These are phyloP conservation scores for Bothrops jararaca DNA, from an alignment of 2,113 vertebrate species.

Conservation along the genomic window DNA sequence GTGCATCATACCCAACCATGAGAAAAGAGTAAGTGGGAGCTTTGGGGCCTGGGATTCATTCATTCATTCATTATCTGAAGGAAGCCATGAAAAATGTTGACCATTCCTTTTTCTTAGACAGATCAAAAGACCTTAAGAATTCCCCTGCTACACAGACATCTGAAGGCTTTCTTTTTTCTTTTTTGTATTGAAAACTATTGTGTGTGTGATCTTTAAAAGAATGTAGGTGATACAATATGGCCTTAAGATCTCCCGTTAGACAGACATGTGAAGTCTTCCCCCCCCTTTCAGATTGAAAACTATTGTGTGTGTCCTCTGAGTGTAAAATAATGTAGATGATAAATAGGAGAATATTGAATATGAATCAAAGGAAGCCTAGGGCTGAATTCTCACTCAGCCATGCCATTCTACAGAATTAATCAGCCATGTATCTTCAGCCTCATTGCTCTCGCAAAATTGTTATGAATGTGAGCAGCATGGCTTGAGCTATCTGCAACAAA, in stretches of 20 bases:
- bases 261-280: not conserved
- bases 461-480: not conserved
- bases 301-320: not conserved
- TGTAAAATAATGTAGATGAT: not conserved
- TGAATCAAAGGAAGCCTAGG: not conserved
- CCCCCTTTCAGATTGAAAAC: too few relatives aligned
- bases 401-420: not conserved
- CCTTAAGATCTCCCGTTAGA: not conserved
- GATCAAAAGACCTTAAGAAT: not conserved
- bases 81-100: not conserved
- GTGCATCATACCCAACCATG: constrained; percentile 90
- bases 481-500: not conserved
- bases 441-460: not conserved
- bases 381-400: not conserved
- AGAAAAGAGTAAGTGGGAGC: constrained; percentile 76
- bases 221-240: not conserved
- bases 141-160: not conserved
- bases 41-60: not conserved
- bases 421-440: not conserved
- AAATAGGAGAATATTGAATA: not conserved
- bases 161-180: not conserved
- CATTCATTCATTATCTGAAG: not conserved
- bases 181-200: too few relatives aligned
- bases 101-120: not conserved
- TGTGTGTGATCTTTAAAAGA: not conserved